Percentiles rank a stretch among this genome's conserved stretches.
These are phyloP conservation scores for Pseudocheirus occidentalis DNA, from an alignment of 2,797 vertebrate genomes.

Conservation along the genomic window DNA sequence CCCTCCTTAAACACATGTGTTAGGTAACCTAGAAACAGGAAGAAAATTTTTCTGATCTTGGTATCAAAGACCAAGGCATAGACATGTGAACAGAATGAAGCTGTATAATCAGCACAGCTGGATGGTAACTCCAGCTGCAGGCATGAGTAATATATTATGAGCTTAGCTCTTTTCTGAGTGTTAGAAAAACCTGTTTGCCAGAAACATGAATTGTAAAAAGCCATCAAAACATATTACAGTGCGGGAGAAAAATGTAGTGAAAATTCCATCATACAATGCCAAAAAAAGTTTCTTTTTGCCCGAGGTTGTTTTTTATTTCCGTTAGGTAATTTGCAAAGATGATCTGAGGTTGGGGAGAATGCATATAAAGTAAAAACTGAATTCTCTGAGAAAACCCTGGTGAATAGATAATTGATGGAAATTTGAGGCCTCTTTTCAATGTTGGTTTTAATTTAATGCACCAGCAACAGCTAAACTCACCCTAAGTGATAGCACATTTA, in stretches of 20 bases:
- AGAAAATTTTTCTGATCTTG: slow-evolving; percentile 33
- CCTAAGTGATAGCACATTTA: slow-evolving; percentile 1
- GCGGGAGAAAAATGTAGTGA: slow-evolving; percentile 34
- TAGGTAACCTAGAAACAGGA: slow-evolving; percentile 48
- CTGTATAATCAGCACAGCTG: slow-evolving; percentile 51
- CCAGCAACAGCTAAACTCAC: slow-evolving; percentile 3
- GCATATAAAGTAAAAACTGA: slow-evolving; percentile 44
- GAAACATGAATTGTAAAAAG: slow-evolving; percentile 49
- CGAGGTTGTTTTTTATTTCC: slow-evolving; percentile 30
- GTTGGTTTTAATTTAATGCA: slow-evolving; percentile 3
- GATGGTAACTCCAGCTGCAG: slow-evolving; percentile 55
- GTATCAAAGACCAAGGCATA: slow-evolving; percentile 4
- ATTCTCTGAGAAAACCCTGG: slow-evolving; percentile 8
- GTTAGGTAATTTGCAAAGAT: slow-evolving; percentile 51
- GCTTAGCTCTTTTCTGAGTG: slow-evolving; percentile 21
- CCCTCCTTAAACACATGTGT: slow-evolving; percentile 7
- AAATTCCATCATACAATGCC: slow-evolving; percentile 27
- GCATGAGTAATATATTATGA: slow-evolving; percentile 25
- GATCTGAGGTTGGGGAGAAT: slow-evolving; percentile 31
- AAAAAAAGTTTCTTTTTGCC: slow-evolving; percentile 50
- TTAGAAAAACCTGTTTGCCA: slow-evolving; percentile 54
- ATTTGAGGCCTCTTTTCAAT: neutral
- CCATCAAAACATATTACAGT: slow-evolving; percentile 36
- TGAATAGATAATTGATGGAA: slow-evolving; percentile 46
- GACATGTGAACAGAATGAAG: slow-evolving; percentile 19